These are phyloP conservation scores for Garra rufa DNA, from an alignment of 2,113 vertebrate species.

Conservation along the genomic window DNA sequence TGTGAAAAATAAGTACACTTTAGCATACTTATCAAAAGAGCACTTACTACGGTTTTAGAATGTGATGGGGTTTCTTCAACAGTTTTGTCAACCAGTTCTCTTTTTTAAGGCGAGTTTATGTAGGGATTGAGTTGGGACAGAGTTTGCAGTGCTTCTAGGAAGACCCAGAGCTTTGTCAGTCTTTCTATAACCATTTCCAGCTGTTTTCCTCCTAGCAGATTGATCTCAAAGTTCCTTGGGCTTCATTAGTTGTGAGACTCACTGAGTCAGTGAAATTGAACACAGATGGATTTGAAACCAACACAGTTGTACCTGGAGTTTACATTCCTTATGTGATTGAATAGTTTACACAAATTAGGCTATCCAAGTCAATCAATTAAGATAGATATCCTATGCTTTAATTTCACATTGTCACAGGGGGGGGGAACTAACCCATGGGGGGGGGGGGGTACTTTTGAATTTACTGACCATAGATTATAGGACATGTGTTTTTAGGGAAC, in stretches of 20 bases:
- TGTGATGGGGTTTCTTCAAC: neutral
- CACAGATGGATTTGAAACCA: neutral
- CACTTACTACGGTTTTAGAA: neutral
- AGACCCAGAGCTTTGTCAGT: neutral
- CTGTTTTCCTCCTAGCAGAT: neutral
- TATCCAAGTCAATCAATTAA: neutral
- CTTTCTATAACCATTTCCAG: neutral
- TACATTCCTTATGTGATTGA: neutral
- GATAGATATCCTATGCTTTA: neutral
- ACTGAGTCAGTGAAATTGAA: neutral
- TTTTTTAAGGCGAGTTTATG: neutral
- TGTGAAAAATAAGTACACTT: too few relatives aligned
- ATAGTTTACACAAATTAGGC: neutral
- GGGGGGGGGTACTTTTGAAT: neutral
- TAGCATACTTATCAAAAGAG: neutral
- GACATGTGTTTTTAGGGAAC: neutral
- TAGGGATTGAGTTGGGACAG: neutral
- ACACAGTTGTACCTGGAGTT: neutral
- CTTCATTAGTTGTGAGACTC: conserved; percentile 17
- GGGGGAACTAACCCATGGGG: neutral
- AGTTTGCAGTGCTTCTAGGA: neutral
- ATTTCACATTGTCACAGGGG: neutral
- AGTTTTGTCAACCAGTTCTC: neutral
- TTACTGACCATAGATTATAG: neutral
- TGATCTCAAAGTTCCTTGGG: neutral